A percentile compares a stretch with the other conserved stretches of the same genome.
Evolutionary conservation across 2,888 invertebrate genomes (phyloP).

Genomic region (Brachylomia viminalis): DNA sequence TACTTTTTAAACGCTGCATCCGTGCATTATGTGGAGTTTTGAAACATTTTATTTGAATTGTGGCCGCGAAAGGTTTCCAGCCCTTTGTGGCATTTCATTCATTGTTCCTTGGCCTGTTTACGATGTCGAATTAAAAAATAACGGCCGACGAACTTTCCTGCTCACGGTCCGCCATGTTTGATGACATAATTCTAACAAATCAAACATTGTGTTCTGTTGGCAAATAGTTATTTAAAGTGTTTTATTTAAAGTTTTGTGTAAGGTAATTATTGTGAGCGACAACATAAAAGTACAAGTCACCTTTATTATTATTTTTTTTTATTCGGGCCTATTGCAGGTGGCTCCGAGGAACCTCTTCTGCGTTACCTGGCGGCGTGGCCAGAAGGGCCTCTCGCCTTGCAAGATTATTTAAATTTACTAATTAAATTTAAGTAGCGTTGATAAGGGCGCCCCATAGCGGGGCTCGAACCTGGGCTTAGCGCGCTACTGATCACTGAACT

Average conservation of each 20-base stretch:
- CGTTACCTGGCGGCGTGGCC: too few species aligned
- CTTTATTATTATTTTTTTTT: too few species aligned
- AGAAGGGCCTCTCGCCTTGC: too few species aligned
- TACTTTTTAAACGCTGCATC: conserved; percentile 52
- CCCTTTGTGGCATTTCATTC: conserved; percentile 67
- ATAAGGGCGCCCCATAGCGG: too few species aligned
- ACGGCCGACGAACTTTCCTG: conserved; percentile 35
- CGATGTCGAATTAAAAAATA: conserved; percentile 61
- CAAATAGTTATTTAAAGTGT: conserved; percentile 9
- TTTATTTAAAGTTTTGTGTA: not conserved
- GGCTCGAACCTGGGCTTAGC: too few species aligned
- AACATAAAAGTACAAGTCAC: not conserved
- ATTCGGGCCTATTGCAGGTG: too few species aligned
- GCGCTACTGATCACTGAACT: too few species aligned
- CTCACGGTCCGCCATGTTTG: conserved; percentile 41
- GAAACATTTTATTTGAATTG: conserved; percentile 66
- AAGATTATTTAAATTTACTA: too few species aligned
- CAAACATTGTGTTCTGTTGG: conserved; percentile 16
- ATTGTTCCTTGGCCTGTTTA: conserved; percentile 58
- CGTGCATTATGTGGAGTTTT: conserved; percentile 52
- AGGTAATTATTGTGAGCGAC: not conserved
- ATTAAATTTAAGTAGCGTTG: too few species aligned
- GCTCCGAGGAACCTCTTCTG: too few species aligned
- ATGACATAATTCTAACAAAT: conserved; percentile 12
- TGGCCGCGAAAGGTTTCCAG: conserved; percentile 45